Evolutionary conservation across 2,797 vertebrate species (phyloP).

Genomic region (Alosa sapidissima): DNA sequence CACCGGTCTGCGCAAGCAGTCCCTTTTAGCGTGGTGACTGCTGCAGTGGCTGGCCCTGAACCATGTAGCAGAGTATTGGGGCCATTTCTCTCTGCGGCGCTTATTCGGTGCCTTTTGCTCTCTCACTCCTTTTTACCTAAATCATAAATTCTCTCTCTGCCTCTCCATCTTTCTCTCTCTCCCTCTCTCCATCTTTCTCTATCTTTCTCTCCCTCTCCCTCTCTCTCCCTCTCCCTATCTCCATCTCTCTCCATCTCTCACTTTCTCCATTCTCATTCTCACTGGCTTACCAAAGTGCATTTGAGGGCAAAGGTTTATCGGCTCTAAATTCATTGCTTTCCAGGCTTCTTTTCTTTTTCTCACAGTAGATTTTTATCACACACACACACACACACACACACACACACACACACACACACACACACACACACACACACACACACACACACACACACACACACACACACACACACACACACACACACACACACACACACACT

Average conservation of each 20-base stretch:
- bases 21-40: not conserved
- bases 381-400: not conserved
- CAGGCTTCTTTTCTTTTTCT: constrained; percentile 8
- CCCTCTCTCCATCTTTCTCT: not conserved
- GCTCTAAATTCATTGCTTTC: constrained; percentile 66
- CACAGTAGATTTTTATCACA: constrained; percentile 61
- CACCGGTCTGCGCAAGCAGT: not conserved
- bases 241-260: not conserved
- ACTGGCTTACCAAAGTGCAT: constrained; percentile 60
- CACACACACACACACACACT: constrained; percentile 6
- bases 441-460: constrained; percentile 30
- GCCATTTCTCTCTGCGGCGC: not conserved
- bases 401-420: not conserved
- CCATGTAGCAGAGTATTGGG: not conserved
- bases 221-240: not conserved
- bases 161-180: not conserved
- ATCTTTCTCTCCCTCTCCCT: not conserved
- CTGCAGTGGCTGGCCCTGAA: not conserved
- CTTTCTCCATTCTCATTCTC: not conserved
- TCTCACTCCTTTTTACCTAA: not conserved
- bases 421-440: too few relatives aligned
- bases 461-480: constrained; percentile 30
- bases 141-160: not conserved
- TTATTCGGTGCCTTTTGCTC: not conserved
- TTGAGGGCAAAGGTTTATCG: constrained; percentile 65